These are phyloP conservation scores for Diuraphis noxia DNA, from an alignment of 1,140 invertebrate genomes.

Conservation along the genomic window DNA sequence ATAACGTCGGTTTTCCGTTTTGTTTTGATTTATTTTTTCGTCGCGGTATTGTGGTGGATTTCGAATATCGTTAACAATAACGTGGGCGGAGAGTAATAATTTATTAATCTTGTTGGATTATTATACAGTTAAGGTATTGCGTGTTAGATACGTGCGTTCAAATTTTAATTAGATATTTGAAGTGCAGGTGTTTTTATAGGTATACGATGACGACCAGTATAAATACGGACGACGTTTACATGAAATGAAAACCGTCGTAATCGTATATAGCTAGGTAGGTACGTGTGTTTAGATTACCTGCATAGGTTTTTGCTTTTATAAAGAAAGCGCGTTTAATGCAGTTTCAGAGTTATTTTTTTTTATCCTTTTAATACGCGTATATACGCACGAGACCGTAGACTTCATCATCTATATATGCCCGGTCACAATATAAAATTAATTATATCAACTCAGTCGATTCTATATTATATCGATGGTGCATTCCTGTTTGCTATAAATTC, in stretches of 20 bases:
- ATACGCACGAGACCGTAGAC: neutral
- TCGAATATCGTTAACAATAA: constrained; percentile 1
- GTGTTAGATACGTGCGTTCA: neutral
- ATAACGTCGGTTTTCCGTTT: neutral
- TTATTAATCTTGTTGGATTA: neutral
- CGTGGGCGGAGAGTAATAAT: neutral
- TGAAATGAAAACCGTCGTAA: neutral
- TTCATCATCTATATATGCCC: neutral
- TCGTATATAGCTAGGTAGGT: neutral
- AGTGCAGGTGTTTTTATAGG: neutral
- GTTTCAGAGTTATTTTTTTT: constrained; percentile 5
- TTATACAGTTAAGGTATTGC: neutral
- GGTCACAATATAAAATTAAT: neutral
- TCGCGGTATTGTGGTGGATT: constrained; percentile 23
- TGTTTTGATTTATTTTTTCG: neutral
- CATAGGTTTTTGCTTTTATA: constrained; percentile 19
- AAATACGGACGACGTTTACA: neutral
- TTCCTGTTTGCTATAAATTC: neutral
- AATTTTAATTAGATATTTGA: constrained; percentile 12
- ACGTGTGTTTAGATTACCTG: neutral
- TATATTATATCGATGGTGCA: neutral
- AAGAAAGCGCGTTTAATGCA: neutral
- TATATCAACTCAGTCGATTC: neutral
- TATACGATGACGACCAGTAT: neutral
- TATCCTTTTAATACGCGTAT: neutral